These are phyloP conservation scores for Neuroscelio doddi DNA, from an alignment of 2,888 invertebrate species.

Conservation along the genomic window DNA sequence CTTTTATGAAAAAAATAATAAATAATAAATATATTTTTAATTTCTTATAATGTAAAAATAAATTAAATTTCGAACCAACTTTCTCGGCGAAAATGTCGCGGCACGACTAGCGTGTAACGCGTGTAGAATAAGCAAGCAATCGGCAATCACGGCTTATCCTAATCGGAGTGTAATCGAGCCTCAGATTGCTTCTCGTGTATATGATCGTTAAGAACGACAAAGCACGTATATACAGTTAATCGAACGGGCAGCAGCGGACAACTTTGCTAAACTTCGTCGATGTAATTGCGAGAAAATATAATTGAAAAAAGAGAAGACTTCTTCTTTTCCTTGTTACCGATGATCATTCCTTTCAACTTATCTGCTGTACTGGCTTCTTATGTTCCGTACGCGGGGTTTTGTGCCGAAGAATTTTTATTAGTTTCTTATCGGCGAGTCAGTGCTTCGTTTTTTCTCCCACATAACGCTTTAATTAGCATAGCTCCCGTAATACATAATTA, in stretches of 20 bases:
- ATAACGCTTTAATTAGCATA: constrained; percentile 20
- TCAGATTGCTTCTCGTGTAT: constrained; percentile 11
- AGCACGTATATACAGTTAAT: constrained; percentile 13
- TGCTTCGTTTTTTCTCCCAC: constrained; percentile 8
- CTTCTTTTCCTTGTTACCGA: constrained; percentile 3
- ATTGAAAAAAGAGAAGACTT: background rate
- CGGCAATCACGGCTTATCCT: background rate
- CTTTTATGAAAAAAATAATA: too few species aligned
- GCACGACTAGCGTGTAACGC: background rate
- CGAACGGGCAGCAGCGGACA: background rate
- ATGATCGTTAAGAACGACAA: constrained; percentile 14
- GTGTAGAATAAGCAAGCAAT: background rate
- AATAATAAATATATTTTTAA: too few species aligned
- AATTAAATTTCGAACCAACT: constrained; percentile 1
- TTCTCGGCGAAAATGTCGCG: background rate
- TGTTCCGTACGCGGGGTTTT: background rate
- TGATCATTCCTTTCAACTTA: constrained; percentile 1
- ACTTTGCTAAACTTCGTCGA: background rate
- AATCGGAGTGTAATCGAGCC: constrained; percentile 6
- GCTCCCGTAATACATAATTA: constrained; percentile 13
- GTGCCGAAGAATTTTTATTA: background rate
- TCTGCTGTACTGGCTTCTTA: background rate
- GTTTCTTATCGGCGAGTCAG: background rate
- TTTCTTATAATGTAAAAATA: too few species aligned
- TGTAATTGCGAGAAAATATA: background rate